Base-by-base conservation (phyloP, 2,113 vertebrate species). In the Poecile atricapillus region DNA sequence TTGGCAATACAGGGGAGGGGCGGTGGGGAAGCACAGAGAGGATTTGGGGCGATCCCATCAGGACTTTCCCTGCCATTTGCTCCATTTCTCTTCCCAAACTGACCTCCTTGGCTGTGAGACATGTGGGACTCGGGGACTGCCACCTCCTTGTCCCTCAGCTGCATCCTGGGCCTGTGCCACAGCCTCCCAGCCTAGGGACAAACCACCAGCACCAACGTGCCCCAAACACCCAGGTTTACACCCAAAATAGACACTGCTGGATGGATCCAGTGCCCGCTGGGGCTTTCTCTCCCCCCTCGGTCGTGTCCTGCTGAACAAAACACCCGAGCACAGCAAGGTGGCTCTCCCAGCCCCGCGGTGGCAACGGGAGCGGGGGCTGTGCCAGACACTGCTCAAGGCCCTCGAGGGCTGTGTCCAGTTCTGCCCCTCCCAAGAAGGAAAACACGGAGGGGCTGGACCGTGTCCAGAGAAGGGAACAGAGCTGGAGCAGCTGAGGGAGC, bases 1-100 rank as follows among this genome's bases (percentile, higher is more conserved):
- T 11, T 10, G 59, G 65, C 7, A 33, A 3, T 2, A 4, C 10
- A 7, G 44, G 3, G 21, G 25, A 4, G 37, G 37, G 37, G 37
- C 37, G 37, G 37, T 37, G 37, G 37, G 37, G 37, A 37, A 37
- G 37, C 11, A 24, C 24, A 1, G 4, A 2, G 33, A 20, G 33
- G 7, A 1, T 9, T 5, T 1, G 27, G 1, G 31, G 11, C 5
- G 4, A 31, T 6, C 47, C 5, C 3, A 2, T 3, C 0, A 1
- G 11, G 8, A 11, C 19, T 28, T 44, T 33, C 56, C 9, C 22
- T 5, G 21, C 7, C 6, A 0, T 19, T 11, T 1, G 5, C 62
- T 65, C 46, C 35, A 1, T 28, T 43, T 16, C 41, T 28, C 33
- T 15, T 20, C 73, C 70, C 46, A 31, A 30, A 3, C 19, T 0